Evolutionary conservation across 2,888 invertebrate species (phyloP).

Genomic region (Drosophila stalkeri): DNA sequence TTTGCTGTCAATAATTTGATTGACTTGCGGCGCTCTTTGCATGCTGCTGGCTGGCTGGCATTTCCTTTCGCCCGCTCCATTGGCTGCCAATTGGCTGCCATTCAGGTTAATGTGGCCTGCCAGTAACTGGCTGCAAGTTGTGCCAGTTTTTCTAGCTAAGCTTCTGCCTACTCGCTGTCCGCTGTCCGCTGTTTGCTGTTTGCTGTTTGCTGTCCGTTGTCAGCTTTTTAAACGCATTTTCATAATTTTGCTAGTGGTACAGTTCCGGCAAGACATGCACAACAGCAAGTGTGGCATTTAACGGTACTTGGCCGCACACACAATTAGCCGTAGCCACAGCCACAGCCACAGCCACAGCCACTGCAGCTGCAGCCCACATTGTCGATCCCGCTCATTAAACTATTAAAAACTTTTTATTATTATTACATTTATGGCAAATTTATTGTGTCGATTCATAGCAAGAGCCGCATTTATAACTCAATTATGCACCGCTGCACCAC

Average conservation of each 20-base stretch:
- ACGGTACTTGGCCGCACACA: conserved; percentile 61
- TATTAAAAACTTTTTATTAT: conserved; percentile 65
- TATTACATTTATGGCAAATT: conserved; percentile 62
- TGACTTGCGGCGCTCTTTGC: conserved; percentile 77
- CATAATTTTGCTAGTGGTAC: conserved; percentile 69
- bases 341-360: background rate
- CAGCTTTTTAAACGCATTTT: conserved; percentile 68
- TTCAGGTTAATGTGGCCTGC: conserved; percentile 74
- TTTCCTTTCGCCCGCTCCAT: conserved; percentile 62
- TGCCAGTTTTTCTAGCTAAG: conserved; percentile 64
- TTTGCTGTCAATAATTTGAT: conserved; percentile 75
- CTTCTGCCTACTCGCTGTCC: conserved; percentile 14
- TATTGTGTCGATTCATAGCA: conserved; percentile 19
- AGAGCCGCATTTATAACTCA: conserved; percentile 67
- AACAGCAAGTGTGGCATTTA: conserved; percentile 67
- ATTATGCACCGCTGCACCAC: conserved; percentile 49
- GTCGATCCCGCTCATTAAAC: conserved; percentile 52
- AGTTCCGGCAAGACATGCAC: conserved; percentile 63
- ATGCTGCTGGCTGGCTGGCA: conserved; percentile 44
- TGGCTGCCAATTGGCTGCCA: conserved; percentile 68
- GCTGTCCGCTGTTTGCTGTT: conserved; percentile 1
- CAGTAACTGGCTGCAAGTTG: conserved; percentile 48
- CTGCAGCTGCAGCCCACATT: conserved; percentile 33
- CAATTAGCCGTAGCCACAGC: conserved; percentile 63
- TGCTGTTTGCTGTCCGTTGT: conserved; percentile 2